These are phyloP conservation scores for Hyperoplus lanceolatus DNA, from an alignment of 2,797 vertebrate genomes.

Conservation along the genomic window DNA sequence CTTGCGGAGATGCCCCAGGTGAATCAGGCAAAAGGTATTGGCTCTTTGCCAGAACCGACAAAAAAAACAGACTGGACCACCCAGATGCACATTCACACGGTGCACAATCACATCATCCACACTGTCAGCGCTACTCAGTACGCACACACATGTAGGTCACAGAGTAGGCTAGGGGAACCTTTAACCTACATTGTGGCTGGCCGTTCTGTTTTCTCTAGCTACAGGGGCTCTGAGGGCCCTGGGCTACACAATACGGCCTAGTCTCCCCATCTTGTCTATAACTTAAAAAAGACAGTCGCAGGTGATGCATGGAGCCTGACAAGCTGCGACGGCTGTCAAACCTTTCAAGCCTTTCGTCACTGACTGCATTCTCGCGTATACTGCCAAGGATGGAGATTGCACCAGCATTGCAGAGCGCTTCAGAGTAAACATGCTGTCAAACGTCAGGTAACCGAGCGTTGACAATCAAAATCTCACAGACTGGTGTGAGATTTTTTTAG, in stretches of 20 bases:
- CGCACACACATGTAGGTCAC: constrained; percentile 71
- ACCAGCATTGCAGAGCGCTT: constrained; percentile 26
- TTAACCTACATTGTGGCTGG: constrained; percentile 52
- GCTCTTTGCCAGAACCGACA: constrained; percentile 42
- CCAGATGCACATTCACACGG: constrained; percentile 38
- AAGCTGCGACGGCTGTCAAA: constrained; percentile 35
- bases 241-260: constrained; percentile 13
- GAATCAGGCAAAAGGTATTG: constrained; percentile 66
- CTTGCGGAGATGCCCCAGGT: constrained; percentile 69
- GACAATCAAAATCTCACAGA: constrained; percentile 7
- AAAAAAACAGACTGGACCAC: constrained; percentile 59
- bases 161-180: constrained; percentile 54
- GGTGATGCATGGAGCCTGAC: constrained; percentile 27
- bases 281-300: constrained; percentile 31
- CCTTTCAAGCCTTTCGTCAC: constrained; percentile 21
- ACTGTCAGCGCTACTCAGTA: constrained; percentile 1
- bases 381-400: constrained; percentile 30
- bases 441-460: constrained; percentile 15
- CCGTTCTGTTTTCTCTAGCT: constrained; percentile 50
- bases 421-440: constrained; percentile 30
- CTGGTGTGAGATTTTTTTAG: not conserved
- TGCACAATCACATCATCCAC: constrained; percentile 25
- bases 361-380: not conserved
- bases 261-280: constrained; percentile 45
- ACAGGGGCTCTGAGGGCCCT: constrained; percentile 41